These are phyloP conservation scores for Agrenia bidenticulata DNA, from an alignment of 2,888 invertebrate species.

Conservation along the genomic window DNA sequence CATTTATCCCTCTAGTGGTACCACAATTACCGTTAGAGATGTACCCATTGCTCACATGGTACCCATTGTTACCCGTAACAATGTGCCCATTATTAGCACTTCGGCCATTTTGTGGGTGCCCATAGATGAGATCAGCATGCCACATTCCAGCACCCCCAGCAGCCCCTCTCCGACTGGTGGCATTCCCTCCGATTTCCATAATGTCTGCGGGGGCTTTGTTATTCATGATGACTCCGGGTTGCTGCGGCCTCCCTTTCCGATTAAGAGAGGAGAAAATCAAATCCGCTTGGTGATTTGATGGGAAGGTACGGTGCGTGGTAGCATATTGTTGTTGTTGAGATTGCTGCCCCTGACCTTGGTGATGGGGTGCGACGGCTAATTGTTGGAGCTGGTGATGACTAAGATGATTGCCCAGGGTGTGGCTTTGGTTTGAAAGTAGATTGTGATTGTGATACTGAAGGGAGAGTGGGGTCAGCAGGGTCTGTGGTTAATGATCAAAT, in stretches of 20 bases:
- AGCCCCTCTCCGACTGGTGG: constrained; percentile 23
- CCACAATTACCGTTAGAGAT: constrained; percentile 29
- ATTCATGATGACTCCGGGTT: constrained; percentile 5
- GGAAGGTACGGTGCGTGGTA: constrained; percentile 52
- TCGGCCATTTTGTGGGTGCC: constrained; percentile 40
- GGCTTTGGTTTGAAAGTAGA: constrained; percentile 39
- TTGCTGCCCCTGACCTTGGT: constrained; percentile 41
- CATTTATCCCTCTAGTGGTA: constrained; percentile 30
- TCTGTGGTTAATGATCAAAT: constrained; percentile 49
- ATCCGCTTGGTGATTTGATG: constrained; percentile 49
- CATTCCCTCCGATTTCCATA: constrained; percentile 34
- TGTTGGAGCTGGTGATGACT: constrained; percentile 46
- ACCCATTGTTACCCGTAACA: constrained; percentile 17
- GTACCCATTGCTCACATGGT: constrained; percentile 18
- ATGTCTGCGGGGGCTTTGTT: constrained; percentile 25
- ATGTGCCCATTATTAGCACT: constrained; percentile 37
- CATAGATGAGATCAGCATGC: constrained; percentile 50
- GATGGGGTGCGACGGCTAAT: constrained; percentile 40
- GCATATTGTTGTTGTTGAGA: constrained; percentile 34
- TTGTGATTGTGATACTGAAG: constrained; percentile 52
- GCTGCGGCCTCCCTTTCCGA: constrained; percentile 38
- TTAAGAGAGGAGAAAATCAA: constrained; percentile 51
- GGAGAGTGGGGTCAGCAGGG: constrained; percentile 53
- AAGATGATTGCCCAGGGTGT: constrained; percentile 37
- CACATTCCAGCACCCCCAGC: constrained; percentile 24